Evolutionary conservation across 2,888 invertebrate genomes (phyloP), one percentile per base, ranked within the genome.

Genomic region (Erebia palarica): DNA sequence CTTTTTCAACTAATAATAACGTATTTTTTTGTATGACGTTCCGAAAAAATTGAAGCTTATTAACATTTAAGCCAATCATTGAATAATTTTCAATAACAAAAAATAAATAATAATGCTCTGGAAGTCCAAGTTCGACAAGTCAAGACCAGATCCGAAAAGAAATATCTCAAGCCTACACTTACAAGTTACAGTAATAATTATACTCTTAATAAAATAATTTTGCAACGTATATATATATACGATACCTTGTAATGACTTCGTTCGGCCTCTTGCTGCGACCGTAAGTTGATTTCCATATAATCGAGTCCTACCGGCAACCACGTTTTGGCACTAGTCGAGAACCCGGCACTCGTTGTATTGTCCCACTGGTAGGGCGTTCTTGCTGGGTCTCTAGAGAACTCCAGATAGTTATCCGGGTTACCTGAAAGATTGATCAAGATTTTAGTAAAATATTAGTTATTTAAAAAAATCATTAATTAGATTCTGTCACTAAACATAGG

Each of bases 271-370:
- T 93, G 93, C 78, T 96, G 94, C 0, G 84, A 87, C 18, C 88
- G 89, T 3, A 96, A 88, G 82, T 96, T 96, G 11, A 94, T 82
- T 11, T 85, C 89, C 73, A 78, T 78, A 80, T 94, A 96, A 80
- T 96, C 95, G 0, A 90, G 81, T 71, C 95, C 93, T 1, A 96
- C 91, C 0, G 96, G 96, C 9, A 96, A 81, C 96, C 96, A 96
- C 0, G 96, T 94, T 0, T 79, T 80, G 0, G 80, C 82, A 8
- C 80, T 87, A 0, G 84, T 90, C 0, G 95, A 94, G 81, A 96
- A 96, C 0, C 95, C 95, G 36, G 95, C 94, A 70, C 87, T 94
- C 1, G 82, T 86, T 0, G 88, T 81, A 66, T 85, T 81, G 77
- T 95, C 87, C 96, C 96, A 96, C 75, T 95, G 96, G 84, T 90